Evolutionary conservation across 2,888 invertebrate species (phyloP), one percentile per base, ranked within the genome.

Genomic region (Chesias legatella): DNA sequence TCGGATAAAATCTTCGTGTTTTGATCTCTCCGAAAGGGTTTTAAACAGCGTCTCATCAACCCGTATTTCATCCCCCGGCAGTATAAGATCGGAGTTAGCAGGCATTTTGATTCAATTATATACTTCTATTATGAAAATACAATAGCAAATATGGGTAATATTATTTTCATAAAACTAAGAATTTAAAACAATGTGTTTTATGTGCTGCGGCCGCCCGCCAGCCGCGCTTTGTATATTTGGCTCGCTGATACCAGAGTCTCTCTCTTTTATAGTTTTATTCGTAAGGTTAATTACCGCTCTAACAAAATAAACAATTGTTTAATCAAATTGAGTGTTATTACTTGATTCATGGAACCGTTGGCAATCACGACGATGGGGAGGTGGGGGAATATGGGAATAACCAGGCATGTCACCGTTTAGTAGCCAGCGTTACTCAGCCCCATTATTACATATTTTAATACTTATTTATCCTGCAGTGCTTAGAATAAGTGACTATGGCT

Each of bases 1-100:
- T 33, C 92, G 86, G 26, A 96, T 84, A 66, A 95, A 95, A 30
- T 90, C 89, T 68, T 94, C 95, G 70, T 95, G 94, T 26, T 89
- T 84, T 9, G 89, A 79, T 56, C 89, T 85, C 23, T 90, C 88
- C 1, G 94, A 91, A 40, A 92, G 79, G 66, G 93, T 93, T 63
- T 91, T 90, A 67, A 88, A 91, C 53, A 68, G 62, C 39, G 61
- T 69, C 32, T 64, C 69, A 23, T 72, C 71, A n/a, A 66, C 60
- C 23, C 60, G 67, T 43, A 69, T 64, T 30, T 76, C 76, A 33
- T 75, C 76, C 27, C 69, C 68, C 22, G 69, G 68, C 51, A 80
- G 67, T 54, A 86, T 77, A 38, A 85, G 71, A 53, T 78, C 81
- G 24, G 88, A 88, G 68, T 88, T 79, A 38, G 88, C 88, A 53